These are phyloP conservation scores for Penaeus monodon DNA, from an alignment of 2,888 invertebrate genomes.

Conservation along the genomic window DNA sequence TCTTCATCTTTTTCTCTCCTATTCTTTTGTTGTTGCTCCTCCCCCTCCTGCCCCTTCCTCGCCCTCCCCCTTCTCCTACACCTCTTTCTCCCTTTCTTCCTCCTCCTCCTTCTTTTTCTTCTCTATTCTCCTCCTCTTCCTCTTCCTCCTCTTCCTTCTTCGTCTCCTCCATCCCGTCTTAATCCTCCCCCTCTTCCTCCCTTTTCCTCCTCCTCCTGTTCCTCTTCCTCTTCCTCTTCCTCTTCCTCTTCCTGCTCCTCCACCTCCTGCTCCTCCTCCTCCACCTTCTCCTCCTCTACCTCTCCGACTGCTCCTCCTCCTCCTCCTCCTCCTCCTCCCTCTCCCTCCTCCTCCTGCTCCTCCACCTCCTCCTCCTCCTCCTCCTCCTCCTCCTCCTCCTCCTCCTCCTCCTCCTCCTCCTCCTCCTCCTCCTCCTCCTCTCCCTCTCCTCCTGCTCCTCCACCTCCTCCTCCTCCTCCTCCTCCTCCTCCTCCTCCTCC, in stretches of 20 bases:
- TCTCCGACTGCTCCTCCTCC: neutral
- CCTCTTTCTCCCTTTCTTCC: too few relatives aligned
- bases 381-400: neutral
- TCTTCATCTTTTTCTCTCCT: neutral
- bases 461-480: neutral
- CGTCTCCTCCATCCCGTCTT: too few relatives aligned
- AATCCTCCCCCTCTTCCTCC: too few relatives aligned
- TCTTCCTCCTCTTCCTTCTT: too few relatives aligned
- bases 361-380: neutral
- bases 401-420: neutral
- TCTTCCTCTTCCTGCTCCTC: neutral
- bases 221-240: neutral
- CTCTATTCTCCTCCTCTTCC: neutral
- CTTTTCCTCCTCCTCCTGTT: neutral
- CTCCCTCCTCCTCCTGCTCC: neutral
- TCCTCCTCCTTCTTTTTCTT: neutral
- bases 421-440: too few relatives aligned
- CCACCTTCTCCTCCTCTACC: neutral
- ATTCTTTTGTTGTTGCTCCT: neutral
- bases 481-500: neutral
- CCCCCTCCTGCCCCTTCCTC: neutral
- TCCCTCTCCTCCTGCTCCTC: neutral
- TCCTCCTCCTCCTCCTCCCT: neutral
- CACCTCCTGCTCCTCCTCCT: neutral
- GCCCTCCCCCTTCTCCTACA: neutral